Conservation (phyloP, 2,113 vertebrate genomes). For the Atrichornis clamosus region DNA sequence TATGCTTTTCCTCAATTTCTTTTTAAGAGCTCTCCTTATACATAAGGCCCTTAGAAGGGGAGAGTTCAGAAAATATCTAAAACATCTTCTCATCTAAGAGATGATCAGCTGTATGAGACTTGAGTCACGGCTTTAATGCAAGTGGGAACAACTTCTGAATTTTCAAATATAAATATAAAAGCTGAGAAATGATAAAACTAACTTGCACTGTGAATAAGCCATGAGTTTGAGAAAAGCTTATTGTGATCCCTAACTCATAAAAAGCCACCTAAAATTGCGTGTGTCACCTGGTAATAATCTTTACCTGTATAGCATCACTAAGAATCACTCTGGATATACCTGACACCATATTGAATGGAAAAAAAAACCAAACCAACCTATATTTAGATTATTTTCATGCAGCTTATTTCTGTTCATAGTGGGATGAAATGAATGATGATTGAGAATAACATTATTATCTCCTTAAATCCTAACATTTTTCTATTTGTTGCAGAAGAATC, state of each 20-base stretch:
- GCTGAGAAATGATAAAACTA: not conserved
- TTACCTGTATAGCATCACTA: not conserved
- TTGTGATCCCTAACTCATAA: not conserved
- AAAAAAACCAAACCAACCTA: not conserved
- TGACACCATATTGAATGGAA: not conserved
- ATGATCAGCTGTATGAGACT: not conserved
- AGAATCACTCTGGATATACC: not conserved
- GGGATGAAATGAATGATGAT: not conserved
- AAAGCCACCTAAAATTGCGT: not conserved
- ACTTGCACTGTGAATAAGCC: not conserved
- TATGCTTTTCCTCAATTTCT: not conserved
- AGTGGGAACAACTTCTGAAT: not conserved
- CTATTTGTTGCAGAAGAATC: not conserved
- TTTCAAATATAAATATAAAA: not conserved
- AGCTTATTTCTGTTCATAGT: not conserved
- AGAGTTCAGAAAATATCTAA: not conserved
- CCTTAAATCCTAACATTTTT: not conserved
- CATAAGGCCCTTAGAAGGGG: not conserved
- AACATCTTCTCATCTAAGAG: not conserved
- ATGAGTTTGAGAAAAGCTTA: not conserved
- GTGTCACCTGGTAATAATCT: not conserved
- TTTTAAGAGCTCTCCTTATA: not conserved
- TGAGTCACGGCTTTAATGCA: not conserved
- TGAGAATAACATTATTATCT: not conserved
- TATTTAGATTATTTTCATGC: not conserved